Percentiles rank a stretch among this genome's conserved stretches.
Evolutionary conservation across 2,113 vertebrate genomes (phyloP).

Genomic region (Heptranchias perlo): DNA sequence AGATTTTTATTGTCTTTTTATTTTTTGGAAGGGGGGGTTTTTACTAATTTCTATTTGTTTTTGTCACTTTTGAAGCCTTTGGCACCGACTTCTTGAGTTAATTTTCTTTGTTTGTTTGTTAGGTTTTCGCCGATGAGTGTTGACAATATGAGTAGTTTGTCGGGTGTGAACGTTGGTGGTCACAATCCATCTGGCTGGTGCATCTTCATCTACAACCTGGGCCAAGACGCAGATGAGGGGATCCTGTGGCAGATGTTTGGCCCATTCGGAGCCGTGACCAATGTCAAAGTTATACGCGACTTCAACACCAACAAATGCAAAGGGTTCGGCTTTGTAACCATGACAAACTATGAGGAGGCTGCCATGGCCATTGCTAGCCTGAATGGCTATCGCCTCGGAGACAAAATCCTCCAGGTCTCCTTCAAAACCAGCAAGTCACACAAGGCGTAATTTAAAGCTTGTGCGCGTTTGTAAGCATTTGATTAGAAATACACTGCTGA

Average conservation of each 20-base stretch:
- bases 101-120: slow-evolving; percentile 48
- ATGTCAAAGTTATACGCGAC: slow-evolving; percentile 98
- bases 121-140: slow-evolving; percentile 98
- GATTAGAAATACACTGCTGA: slow-evolving; percentile 41
- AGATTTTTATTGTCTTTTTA: not conserved
- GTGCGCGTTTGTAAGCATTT: slow-evolving; percentile 33
- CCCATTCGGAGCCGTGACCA: slow-evolving; percentile 94
- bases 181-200: slow-evolving; percentile 91
- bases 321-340: slow-evolving; percentile 98
- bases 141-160: slow-evolving; percentile 93
- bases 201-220: slow-evolving; percentile 99
- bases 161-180: slow-evolving; percentile 79
- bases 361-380: slow-evolving; percentile 98
- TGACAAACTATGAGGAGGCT: slow-evolving; percentile 99
- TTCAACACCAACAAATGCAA: slow-evolving; percentile 99
- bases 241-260: slow-evolving; percentile 99
- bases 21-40: not conserved
- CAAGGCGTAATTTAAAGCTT: slow-evolving; percentile 79
- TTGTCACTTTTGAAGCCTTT: slow-evolving; percentile 5
- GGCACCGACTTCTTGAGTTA: slow-evolving; percentile 31
- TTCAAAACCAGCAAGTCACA: slow-evolving; percentile 99
- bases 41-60: slow-evolving; percentile 30
- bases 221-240: slow-evolving; percentile 93
- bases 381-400: slow-evolving; percentile 94
- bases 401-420: slow-evolving; percentile 99